These are phyloP conservation scores for Esox masquinongy DNA, from an alignment of 2,797 vertebrate species.

Conservation along the genomic window DNA sequence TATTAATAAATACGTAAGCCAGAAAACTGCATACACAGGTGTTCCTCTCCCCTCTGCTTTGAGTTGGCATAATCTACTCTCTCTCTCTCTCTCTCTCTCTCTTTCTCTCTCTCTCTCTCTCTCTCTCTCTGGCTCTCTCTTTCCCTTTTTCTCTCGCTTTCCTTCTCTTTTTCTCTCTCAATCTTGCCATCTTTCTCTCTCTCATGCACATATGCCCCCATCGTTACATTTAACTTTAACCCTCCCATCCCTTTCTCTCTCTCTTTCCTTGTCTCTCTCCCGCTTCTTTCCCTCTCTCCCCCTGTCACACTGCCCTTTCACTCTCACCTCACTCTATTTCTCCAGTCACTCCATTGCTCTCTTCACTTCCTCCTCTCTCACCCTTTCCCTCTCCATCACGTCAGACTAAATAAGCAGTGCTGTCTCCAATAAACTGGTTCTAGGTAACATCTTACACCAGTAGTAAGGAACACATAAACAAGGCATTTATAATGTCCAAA, in stretches of 20 bases:
- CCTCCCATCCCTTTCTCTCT: too few relatives aligned
- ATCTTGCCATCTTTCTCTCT: slow-evolving; percentile 24
- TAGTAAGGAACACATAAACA: slow-evolving; percentile 68
- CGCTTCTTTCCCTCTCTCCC: neutral
- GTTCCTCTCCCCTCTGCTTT: slow-evolving; percentile 64
- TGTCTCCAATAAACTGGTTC: slow-evolving; percentile 59
- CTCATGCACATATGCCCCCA: too few relatives aligned
- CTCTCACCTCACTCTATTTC: neutral
- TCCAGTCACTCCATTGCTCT: slow-evolving; percentile 26
- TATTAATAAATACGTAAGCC: slow-evolving; percentile 62
- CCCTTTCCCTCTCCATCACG: slow-evolving; percentile 1
- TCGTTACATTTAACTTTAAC: too few relatives aligned
- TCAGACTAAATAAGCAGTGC: slow-evolving; percentile 53
- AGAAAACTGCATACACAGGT: slow-evolving; percentile 72
- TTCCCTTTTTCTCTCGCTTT: neutral
- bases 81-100: slow-evolving; percentile 41
- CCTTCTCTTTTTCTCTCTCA: too few relatives aligned
- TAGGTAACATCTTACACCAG: slow-evolving; percentile 69
- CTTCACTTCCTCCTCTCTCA: neutral
- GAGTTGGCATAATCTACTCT: slow-evolving; percentile 67
- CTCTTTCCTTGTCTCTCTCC: neutral
- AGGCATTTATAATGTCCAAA: slow-evolving; percentile 51
- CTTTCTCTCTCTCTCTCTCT: slow-evolving; percentile 20
- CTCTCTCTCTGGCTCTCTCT: slow-evolving; percentile 19
- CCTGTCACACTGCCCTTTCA: neutral